A percentile compares a stretch with the other conserved stretches of the same genome.
Conservation (phyloP, 1,140 invertebrate genomes). For the Manduca sexta region DNA sequence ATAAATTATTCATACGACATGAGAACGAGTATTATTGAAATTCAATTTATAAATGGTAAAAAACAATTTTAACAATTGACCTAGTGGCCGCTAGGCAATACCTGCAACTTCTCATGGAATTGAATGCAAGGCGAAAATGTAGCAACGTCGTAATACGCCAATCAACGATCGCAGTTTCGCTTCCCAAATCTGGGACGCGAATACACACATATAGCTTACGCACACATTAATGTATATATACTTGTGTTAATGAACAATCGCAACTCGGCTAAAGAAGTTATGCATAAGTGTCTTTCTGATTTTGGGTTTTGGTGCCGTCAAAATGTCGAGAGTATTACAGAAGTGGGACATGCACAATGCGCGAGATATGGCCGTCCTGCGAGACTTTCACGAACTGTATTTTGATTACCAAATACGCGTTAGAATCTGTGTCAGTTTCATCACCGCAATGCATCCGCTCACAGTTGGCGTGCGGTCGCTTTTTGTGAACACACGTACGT, state of each 20-base stretch:
- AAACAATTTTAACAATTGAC: conserved; percentile 27
- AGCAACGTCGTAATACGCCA: conserved; percentile 54
- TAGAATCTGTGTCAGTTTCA: conserved; percentile 72
- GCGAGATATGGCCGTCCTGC: conserved; percentile 54
- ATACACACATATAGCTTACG: conserved; percentile 23
- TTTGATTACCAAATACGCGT: conserved; percentile 70
- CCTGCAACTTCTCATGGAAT: conserved; percentile 61
- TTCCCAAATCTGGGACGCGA: conserved; percentile 56
- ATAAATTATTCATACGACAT: no score
- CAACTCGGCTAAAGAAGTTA: conserved; percentile 35
- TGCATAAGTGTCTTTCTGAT: conserved; percentile 39
- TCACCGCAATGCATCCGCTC: conserved; percentile 60
- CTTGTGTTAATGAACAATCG: conserved; percentile 37
- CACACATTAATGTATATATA: conserved; percentile 38
- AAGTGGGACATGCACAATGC: conserved; percentile 60
- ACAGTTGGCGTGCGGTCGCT: conserved; percentile 43
- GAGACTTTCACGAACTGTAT: conserved; percentile 67
- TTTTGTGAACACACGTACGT: conserved; percentile 32
- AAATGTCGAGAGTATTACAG: conserved; percentile 43
- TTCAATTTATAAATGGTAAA: no score
- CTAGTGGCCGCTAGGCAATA: conserved; percentile 52
- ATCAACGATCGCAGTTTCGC: conserved; percentile 60
- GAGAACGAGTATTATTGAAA: no score
- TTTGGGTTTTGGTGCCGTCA: conserved; percentile 62
- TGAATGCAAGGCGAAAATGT: conserved; percentile 62